Percentiles rank a stretch among this genome's conserved stretches.
These are phyloP conservation scores for Rhizoglyphus robini DNA, from an alignment of 1,140 invertebrate genomes.

Conservation along the genomic window DNA sequence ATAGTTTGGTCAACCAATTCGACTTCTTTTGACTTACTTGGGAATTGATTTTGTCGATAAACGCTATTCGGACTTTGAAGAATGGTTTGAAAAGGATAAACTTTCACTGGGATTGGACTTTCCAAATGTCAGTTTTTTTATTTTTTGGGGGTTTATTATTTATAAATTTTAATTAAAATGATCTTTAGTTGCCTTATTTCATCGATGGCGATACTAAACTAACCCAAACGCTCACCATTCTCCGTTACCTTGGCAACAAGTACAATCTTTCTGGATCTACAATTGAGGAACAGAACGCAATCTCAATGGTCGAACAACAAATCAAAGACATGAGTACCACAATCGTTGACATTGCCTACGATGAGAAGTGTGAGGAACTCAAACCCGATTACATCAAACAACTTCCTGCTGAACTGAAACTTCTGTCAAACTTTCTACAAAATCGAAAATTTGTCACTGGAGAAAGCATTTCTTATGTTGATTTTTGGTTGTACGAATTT, in stretches of 20 bases:
- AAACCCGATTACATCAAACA: slow-evolving; percentile 26
- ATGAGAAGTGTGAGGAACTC: slow-evolving; percentile 23
- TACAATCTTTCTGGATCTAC: slow-evolving; percentile 31
- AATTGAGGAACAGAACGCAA: slow-evolving; percentile 34
- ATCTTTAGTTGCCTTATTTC: slow-evolving; percentile 25
- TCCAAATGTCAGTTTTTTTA: slow-evolving; percentile 36
- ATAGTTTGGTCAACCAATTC: slow-evolving; percentile 54
- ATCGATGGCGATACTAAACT: slow-evolving; percentile 27
- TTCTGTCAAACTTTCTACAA: slow-evolving; percentile 33
- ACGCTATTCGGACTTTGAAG: slow-evolving; percentile 26
- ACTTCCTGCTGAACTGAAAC: slow-evolving; percentile 30
- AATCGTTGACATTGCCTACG: slow-evolving; percentile 29
- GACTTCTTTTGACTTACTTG: slow-evolving; percentile 53
- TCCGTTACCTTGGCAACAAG: slow-evolving; percentile 38
- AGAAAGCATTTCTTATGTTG: slow-evolving; percentile 36
- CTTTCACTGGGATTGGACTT: slow-evolving; percentile 30
- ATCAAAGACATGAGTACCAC: slow-evolving; percentile 36
- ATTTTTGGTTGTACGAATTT: too few species aligned
- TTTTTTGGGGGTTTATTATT: slow-evolving; percentile 33
- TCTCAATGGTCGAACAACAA: slow-evolving; percentile 37
- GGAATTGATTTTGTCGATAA: slow-evolving; percentile 54
- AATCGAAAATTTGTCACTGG: slow-evolving; percentile 36
- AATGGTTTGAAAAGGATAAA: slow-evolving; percentile 14
- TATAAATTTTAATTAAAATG: neutral
- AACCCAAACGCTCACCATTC: slow-evolving; percentile 38